Evolutionary conservation across 2,113 vertebrate species (phyloP).

Genomic region (Crypturellus undulatus): DNA sequence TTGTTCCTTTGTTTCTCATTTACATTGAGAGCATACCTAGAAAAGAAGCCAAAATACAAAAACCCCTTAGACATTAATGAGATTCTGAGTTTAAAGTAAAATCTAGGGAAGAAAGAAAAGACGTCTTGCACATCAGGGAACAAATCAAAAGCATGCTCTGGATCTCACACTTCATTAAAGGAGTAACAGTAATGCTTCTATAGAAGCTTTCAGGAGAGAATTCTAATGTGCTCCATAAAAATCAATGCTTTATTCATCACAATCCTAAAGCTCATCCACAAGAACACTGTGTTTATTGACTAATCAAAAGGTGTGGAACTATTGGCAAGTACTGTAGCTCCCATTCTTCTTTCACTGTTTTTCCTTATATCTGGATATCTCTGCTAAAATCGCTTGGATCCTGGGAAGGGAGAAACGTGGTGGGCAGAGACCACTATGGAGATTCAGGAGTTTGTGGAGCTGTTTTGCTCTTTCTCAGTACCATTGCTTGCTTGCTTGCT

Average conservation of each 20-base stretch:
- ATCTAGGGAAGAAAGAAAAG: conserved; percentile 36
- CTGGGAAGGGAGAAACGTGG: neutral
- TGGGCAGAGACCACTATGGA: neutral
- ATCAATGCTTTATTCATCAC: neutral
- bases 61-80: conserved; percentile 56
- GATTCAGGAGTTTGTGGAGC: neutral
- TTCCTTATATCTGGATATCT: neutral
- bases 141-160: neutral
- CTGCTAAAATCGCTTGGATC: neutral
- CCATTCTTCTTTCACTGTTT: neutral
- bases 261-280: neutral
- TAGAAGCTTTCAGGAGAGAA: neutral
- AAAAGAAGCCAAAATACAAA: conserved; percentile 55
- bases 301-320: neutral
- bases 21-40: conserved; percentile 11
- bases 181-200: conserved; percentile 4
- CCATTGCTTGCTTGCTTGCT: neutral
- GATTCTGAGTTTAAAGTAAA: conserved; percentile 58
- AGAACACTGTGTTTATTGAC: neutral
- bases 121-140: neutral
- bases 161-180: conserved; percentile 20
- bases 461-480: neutral
- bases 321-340: neutral
- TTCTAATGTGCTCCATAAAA: neutral
- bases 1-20: conserved; percentile 51